Evolutionary conservation across 2,113 vertebrate genomes (phyloP).

Genomic region (Nerophis ophidion): DNA sequence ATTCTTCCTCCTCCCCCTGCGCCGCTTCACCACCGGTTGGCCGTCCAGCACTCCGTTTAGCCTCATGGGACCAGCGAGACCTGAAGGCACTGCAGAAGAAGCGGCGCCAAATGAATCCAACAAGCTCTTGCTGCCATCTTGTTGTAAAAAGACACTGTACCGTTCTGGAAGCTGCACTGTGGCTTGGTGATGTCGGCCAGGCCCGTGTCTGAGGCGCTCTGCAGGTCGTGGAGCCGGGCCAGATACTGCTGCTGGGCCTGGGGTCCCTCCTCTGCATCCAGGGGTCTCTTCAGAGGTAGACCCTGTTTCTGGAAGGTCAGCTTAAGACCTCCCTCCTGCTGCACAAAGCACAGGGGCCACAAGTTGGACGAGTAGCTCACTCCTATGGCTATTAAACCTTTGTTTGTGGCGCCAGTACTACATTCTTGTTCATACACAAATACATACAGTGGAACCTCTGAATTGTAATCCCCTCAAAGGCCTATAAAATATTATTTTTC

Average conservation of each 20-base stretch:
- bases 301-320: constrained; percentile 99
- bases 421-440: not conserved
- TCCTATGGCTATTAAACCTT: not conserved
- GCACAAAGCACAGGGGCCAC: constrained; percentile 7
- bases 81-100: constrained; percentile 52
- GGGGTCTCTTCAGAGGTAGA: constrained; percentile 83
- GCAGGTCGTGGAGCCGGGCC: constrained; percentile 87
- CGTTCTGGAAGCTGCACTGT: constrained; percentile 69
- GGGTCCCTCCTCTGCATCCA: constrained; percentile 82
- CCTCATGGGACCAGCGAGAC: constrained; percentile 74
- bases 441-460: not conserved
- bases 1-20: constrained; percentile 92
- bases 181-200: constrained; percentile 86
- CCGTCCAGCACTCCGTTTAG: constrained; percentile 81
- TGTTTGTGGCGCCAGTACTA: not conserved
- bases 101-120: not conserved
- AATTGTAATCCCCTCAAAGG: not conserved
- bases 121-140: constrained; percentile 39
- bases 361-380: not conserved
- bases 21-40: constrained; percentile 87
- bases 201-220: constrained; percentile 86
- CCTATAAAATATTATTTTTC: not conserved
- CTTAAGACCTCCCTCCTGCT: constrained; percentile 96
- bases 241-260: constrained; percentile 92
- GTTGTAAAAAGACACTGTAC: constrained; percentile 55